A percentile compares a stretch with the other conserved stretches of the same genome.
Evolutionary conservation across 2,113 vertebrate species (phyloP).

Genomic region (Chionodraco myersi): DNA sequence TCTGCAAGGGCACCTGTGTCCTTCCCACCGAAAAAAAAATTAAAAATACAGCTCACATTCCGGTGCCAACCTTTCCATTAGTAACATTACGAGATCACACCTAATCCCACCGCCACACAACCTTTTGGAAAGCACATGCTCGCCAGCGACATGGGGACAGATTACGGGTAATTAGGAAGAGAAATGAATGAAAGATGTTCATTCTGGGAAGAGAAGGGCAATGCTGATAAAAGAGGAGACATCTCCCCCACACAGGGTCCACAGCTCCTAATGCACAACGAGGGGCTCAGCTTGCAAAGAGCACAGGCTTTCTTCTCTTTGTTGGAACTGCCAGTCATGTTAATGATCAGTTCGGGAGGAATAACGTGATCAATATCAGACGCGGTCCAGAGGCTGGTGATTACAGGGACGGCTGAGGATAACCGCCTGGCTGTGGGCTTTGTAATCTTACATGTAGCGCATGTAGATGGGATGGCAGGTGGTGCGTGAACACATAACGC

Average conservation of each 20-base stretch:
- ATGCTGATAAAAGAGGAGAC: slow-evolving; percentile 72
- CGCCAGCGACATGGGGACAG: slow-evolving; percentile 67
- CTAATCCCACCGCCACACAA: slow-evolving; percentile 69
- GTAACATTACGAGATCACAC: slow-evolving; percentile 81
- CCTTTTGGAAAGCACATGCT: slow-evolving; percentile 63
- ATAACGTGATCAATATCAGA: slow-evolving; percentile 81
- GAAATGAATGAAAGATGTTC: slow-evolving; percentile 74
- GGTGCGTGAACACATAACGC: slow-evolving; percentile 18
- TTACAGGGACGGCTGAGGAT: slow-evolving; percentile 64
- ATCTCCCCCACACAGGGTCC: slow-evolving; percentile 70
- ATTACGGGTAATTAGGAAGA: slow-evolving; percentile 70
- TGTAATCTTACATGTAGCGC: slow-evolving; percentile 19
- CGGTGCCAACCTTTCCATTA: slow-evolving; percentile 82
- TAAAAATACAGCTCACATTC: slow-evolving; percentile 73
- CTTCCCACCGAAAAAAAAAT: slow-evolving; percentile 77
- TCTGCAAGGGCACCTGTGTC: slow-evolving; percentile 88
- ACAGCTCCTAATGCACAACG: slow-evolving; percentile 66
- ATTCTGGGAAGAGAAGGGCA: slow-evolving; percentile 68
- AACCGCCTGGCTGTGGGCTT: slow-evolving; percentile 33
- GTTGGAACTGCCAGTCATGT: slow-evolving; percentile 79
- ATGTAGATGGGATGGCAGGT: slow-evolving; percentile 11
- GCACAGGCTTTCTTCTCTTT: slow-evolving; percentile 75
- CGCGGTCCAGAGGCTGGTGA: slow-evolving; percentile 66
- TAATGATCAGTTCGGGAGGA: slow-evolving; percentile 78
- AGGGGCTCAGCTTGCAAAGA: slow-evolving; percentile 67